Percentiles rank a stretch among this genome's conserved stretches.
These are phyloP conservation scores for Acinonyx jubatus DNA, from an alignment of 2,113 vertebrate genomes.

Conservation along the genomic window DNA sequence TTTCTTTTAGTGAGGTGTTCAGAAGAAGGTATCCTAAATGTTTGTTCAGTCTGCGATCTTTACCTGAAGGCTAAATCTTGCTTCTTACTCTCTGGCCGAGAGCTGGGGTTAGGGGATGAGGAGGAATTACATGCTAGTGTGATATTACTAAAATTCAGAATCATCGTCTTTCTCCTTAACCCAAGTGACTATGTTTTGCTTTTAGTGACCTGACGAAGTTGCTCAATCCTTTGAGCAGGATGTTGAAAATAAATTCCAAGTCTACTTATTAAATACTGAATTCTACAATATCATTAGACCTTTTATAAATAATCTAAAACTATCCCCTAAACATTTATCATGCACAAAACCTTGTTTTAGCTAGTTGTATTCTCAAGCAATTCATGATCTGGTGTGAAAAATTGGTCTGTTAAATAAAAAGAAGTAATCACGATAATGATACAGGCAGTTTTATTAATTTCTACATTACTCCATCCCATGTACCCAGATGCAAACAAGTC, in stretches of 20 bases:
- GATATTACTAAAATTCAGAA: neutral
- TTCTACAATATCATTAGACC: neutral
- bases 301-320: conserved; percentile 1
- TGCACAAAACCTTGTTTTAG: neutral
- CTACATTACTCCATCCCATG: neutral
- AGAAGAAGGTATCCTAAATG: neutral
- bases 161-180: neutral
- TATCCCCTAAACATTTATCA: neutral
- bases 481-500: neutral
- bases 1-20: neutral
- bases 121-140: neutral
- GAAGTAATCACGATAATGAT: neutral
- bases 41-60: neutral
- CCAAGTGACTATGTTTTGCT: neutral
- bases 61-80: neutral
- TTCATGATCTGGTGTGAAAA: conserved; percentile 37
- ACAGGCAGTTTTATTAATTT: neutral
- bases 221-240: neutral
- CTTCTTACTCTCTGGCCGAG: neutral
- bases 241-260: neutral
- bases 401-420: neutral
- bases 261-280: neutral
- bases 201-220: neutral
- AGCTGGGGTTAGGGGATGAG: neutral
- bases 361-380: neutral